phyloP scores from a whole-genome alignment of 2,113 vertebrate species.

The Haplochromis burtoni region DNA sequence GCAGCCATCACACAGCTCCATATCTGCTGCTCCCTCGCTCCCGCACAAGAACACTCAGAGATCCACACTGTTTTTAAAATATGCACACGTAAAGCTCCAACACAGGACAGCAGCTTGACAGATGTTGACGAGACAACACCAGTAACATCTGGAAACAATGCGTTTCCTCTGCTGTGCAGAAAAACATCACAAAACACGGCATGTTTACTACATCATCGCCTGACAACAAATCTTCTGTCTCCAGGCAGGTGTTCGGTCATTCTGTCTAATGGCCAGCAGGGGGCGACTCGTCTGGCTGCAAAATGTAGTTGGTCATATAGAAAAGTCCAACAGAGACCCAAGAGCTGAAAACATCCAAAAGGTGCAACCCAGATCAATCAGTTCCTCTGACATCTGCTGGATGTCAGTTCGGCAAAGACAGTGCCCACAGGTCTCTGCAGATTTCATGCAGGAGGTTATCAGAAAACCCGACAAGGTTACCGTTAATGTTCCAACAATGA shows the following conservation, averaged over 20 bases:
- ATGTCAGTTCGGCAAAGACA: background rate
- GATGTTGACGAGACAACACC: background rate
- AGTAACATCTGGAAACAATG: background rate
- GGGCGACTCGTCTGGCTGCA: background rate
- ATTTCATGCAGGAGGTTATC: background rate
- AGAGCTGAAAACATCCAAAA: background rate
- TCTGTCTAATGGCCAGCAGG: background rate
- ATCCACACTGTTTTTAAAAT: background rate
- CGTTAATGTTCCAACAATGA: background rate
- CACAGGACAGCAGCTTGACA: background rate
- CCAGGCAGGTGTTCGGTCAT: background rate
- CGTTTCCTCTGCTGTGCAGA: background rate
- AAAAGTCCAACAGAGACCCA: background rate
- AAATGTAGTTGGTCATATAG: background rate
- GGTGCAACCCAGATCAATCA: background rate
- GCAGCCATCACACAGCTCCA: background rate
- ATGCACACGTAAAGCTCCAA: background rate
- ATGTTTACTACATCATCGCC: background rate
- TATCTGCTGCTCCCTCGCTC: background rate
- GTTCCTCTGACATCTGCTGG: background rate
- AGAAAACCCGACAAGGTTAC: background rate
- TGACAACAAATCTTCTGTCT: background rate
- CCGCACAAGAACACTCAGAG: background rate
- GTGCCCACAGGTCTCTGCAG: background rate
- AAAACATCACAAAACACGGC: background rate